Percentiles rank a stretch among this genome's conserved stretches.
Evolutionary conservation across 2,888 invertebrate species (phyloP).

Genomic region (Branchellion lobata): DNA sequence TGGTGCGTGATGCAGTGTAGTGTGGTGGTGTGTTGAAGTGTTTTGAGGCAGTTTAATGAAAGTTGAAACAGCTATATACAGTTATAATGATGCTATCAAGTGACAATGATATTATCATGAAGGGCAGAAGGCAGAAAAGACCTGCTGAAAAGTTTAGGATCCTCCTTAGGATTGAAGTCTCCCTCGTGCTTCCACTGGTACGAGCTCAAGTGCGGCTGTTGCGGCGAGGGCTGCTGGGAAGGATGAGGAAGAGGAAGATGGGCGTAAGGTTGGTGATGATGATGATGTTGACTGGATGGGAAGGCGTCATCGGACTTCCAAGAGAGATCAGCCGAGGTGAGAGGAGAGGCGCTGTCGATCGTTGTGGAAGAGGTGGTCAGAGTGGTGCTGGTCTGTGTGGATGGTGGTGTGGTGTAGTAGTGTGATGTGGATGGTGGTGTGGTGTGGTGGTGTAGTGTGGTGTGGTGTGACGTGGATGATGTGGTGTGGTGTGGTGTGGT

Average conservation of each 20-base stretch:
- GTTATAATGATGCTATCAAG: too few species aligned
- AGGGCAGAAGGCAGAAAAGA: too few species aligned
- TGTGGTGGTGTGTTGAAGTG: background rate
- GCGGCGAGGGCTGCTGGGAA: too few species aligned
- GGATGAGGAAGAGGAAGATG: background rate
- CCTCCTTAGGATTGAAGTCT: background rate
- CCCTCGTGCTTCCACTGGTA: too few species aligned
- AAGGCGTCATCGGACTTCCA: conserved; percentile 19
- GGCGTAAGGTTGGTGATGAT: too few species aligned
- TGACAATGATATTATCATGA: too few species aligned
- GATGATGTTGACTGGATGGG: background rate
- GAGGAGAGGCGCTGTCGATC: background rate
- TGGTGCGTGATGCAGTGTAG: background rate
- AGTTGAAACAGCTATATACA: too few species aligned
- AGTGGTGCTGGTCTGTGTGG: background rate
- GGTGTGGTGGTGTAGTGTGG: background rate
- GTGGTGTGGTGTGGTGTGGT: background rate
- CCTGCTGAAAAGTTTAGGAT: background rate
- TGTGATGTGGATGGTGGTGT: background rate
- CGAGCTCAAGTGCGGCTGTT: too few species aligned
- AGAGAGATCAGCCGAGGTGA: background rate
- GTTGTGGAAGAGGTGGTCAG: background rate
- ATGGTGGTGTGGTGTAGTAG: background rate
- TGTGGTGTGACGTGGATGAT: background rate
- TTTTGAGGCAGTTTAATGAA: too few species aligned